phyloP scores from a whole-genome alignment of 2,797 vertebrate genomes.

The Cygnus olor region DNA sequence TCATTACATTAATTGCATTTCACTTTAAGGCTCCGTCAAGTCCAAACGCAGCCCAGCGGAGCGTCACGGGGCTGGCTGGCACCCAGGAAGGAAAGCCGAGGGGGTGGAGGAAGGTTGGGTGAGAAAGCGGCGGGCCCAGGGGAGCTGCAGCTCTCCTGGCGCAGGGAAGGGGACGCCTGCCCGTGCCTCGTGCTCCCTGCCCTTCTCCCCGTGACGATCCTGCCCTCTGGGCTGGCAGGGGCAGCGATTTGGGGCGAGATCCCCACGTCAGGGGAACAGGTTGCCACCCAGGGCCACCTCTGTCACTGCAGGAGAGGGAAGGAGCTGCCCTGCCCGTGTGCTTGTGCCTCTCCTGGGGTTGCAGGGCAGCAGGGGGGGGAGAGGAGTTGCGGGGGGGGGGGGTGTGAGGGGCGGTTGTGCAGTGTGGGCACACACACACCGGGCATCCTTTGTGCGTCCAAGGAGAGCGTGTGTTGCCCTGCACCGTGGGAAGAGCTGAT shows the following conservation, averaged over 20 bases:
- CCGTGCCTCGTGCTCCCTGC: fast-evolving
- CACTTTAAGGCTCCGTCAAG: constrained; percentile 40
- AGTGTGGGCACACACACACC: not conserved
- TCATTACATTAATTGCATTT: constrained; percentile 13
- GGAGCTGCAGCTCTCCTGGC: constrained; percentile 5
- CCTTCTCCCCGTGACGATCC: not conserved
- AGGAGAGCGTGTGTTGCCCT: fast-evolving
- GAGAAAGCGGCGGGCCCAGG: not conserved
- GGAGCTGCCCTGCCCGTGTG: not conserved
- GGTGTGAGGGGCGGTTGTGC: too few species aligned
- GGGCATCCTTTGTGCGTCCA: fast-evolving
- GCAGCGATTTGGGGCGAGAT: not conserved
- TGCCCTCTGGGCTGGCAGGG: not conserved
- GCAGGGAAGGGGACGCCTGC: not conserved
- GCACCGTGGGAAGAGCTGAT: not conserved
- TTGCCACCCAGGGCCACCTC: not conserved
- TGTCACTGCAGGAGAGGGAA: not conserved
- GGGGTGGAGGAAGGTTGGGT: not conserved
- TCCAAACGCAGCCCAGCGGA: constrained; percentile 12
- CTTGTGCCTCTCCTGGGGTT: not conserved
- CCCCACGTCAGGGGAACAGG: not conserved
- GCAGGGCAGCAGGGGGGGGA: not conserved
- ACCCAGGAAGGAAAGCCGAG: constrained; percentile 34
- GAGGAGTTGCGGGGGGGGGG: not conserved
- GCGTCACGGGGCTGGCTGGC: constrained; percentile 65